Base-by-base conservation (phyloP, 2,113 vertebrate genomes). In the Hyla sarda region DNA sequence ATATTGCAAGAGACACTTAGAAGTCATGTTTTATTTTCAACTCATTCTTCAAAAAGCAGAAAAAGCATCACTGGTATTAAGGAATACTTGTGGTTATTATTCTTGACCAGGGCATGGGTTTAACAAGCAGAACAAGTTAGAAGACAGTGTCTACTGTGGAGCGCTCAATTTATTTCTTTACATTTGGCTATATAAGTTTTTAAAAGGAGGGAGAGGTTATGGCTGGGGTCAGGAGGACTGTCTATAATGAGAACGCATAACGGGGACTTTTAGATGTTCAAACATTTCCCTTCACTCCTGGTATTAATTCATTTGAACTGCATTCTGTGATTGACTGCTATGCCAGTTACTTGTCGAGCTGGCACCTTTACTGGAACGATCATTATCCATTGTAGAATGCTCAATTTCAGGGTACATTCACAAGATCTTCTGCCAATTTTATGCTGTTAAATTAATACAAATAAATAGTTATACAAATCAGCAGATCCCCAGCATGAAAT, bases 211-310 rank as follows among this genome's bases (percentile, higher is more conserved):
- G 56, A 84, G 72, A 48, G 72, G 82, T 84, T 28, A 84, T 3
- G 13, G 37, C 41, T 23, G 2, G 73, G 82, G 82, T 84, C 54
- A 76, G 41, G 17, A 62, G 52, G 67, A 34, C 48, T 21, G 82
- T 25, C 69, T 73, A 74, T 83, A 74, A 83, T 83, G 82, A 74
- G 71, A 82, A 34, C 25, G 8, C 69, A 25, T 75, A 75, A 60
- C 71, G n/a, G 7, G 45, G 23, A 30, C 54, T 72, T 45, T 74
- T 75, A 75, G 37, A 84, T 75, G n/a, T 75, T 30, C n/a, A 75
- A 48, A 62, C 72, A 62, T 75, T 60, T 45, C 19, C 54, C 13
- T 81, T 62, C 82, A 21, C 67, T 83, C 32, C 37, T 47, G 78
- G 30, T 54, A 72, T 74, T 75, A 84, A 84, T 74, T 84, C 23